Conservation (phyloP, 1,140 invertebrate genomes). For the Drosophila pandora region DNA sequence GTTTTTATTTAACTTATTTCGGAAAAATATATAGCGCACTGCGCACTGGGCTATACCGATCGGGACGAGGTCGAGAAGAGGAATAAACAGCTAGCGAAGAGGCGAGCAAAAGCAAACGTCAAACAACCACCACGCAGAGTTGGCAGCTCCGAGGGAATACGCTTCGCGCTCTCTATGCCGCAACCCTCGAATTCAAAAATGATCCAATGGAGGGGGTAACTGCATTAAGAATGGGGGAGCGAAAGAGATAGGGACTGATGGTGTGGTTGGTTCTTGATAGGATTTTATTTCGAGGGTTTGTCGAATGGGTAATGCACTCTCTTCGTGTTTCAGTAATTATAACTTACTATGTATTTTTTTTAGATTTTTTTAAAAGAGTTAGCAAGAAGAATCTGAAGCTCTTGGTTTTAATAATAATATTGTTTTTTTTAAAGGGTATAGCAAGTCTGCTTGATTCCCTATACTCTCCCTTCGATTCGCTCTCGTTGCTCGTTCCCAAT, state of each 20-base stretch:
- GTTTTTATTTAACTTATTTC: constrained; percentile 21
- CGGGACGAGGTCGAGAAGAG: constrained; percentile 31
- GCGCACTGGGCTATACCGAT: constrained; percentile 37
- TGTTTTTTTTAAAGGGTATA: too few relatives aligned
- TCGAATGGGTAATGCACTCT: constrained; percentile 29
- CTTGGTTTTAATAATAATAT: too few relatives aligned
- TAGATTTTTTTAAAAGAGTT: too few relatives aligned
- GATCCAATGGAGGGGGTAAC: constrained; percentile 34
- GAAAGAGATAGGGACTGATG: constrained; percentile 17
- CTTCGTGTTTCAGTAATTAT: neutral
- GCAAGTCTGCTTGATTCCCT: constrained; percentile 6
- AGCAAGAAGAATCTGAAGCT: too few relatives aligned
- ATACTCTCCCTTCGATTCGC: neutral
- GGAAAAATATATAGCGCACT: constrained; percentile 22
- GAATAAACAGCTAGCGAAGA: constrained; percentile 50
- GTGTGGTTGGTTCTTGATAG: constrained; percentile 28
- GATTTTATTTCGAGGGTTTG: constrained; percentile 5
- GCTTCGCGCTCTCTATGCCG: constrained; percentile 25
- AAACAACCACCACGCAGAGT: constrained; percentile 68
- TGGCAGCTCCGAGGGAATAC: constrained; percentile 29
- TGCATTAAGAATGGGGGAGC: constrained; percentile 5
- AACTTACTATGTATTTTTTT: neutral
- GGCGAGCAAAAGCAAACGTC: constrained; percentile 62
- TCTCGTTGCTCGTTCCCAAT: constrained; percentile 4
- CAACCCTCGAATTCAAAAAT: constrained; percentile 62